Evolutionary conservation across 37 sponge, comb jelly and placozoan genomes (phyloP), one percentile per base, ranked within the genome.

Genomic region (Haliclona indistincta): DNA sequence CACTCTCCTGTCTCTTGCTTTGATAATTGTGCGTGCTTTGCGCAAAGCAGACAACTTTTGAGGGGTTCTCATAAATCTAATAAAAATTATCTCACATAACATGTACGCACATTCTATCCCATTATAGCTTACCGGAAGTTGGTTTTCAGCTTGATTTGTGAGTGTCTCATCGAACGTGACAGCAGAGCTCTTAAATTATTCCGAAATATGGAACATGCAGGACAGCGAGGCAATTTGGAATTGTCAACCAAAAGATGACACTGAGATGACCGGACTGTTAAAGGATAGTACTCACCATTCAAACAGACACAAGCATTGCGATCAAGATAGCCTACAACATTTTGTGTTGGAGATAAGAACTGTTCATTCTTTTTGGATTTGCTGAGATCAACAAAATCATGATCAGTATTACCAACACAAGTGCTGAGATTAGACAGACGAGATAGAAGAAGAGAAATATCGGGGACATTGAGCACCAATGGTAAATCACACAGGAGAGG

Each of bases 51-150:
- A 8, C 6, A 58, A 7, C 28, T 26, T 58, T 6, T 58, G 26
- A 58, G 60, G 60, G 13, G 60, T 58, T 26, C n/a, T 58, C 60
- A 58, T 58, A 58, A 58, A 58, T 25, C 60, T 58, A 58, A n/a
- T n/a, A n/a, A n/a, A n/a, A n/a, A n/a, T n/a, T n/a, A n/a, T n/a
- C 7, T 25, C 6, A 26, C 11, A 58, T 6, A 20, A 58, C 11
- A 58, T 6, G 7, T 20, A 58, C 11, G 11, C 26, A 58, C n/a
- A 58, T 6, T 58, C 13, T 58, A 58, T n/a, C 11, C 28, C 22
- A n/a, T 58, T n/a, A n/a, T n/a, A 6, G 22, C n/a, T 58, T 25
- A 58, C 22, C 28, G 7, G 7, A 58, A 25, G n/a, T n/a, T n/a
- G 25, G 23, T 20, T 25, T 20, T 58, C 28, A 25, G 11, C n/a